These are phyloP conservation scores for Lepidurus apus DNA, from an alignment of 1,140 invertebrate species.

Conservation along the genomic window DNA sequence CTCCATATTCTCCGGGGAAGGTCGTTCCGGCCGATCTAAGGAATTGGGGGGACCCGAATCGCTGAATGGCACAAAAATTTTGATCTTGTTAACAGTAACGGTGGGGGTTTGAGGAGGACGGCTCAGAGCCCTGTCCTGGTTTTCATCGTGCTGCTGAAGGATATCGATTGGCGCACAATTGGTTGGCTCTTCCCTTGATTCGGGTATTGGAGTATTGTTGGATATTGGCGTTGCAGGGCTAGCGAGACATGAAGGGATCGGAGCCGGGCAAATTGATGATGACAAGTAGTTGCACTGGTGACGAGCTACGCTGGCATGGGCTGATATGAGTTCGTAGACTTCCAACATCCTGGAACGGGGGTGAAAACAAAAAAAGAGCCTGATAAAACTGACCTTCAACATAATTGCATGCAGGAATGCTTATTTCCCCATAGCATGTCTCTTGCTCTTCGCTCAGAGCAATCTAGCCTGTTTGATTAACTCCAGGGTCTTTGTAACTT, in stretches of 20 bases:
- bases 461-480: background rate
- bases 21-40: background rate
- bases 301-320: background rate
- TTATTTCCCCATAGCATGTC: background rate
- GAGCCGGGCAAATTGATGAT: background rate
- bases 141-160: background rate
- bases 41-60: background rate
- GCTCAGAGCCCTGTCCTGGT: background rate
- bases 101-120: background rate
- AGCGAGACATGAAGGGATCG: background rate
- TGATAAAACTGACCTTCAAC: background rate
- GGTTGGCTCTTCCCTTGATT: background rate
- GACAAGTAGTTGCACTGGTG: conserved; percentile 13
- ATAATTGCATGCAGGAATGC: background rate
- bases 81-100: conserved; percentile 7
- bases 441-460: background rate
- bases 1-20: background rate
- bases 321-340: conserved; percentile 15
- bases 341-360: background rate
- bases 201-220: background rate
- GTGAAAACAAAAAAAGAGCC: background rate
- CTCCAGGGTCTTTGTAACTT: background rate
- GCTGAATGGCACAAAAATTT: conserved; percentile 4
- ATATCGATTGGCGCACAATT: conserved; percentile 15
- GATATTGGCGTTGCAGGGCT: background rate